Conservation (phyloP, 1,140 invertebrate species). For the Leptoteleia sp. region DNA sequence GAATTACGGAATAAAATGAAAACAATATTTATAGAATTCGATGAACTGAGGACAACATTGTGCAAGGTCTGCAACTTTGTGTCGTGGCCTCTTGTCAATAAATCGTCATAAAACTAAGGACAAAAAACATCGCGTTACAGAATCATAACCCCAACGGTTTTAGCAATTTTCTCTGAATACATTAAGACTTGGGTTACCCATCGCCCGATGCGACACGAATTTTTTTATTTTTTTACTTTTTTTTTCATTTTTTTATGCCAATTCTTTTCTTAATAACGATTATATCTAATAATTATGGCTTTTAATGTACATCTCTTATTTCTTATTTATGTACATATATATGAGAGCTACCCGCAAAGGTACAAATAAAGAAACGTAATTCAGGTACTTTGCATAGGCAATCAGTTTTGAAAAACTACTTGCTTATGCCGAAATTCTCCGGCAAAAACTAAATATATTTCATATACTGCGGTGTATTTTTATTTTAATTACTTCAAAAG, state of each 20-base stretch:
- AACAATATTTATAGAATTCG: slow-evolving; percentile 37
- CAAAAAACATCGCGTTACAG: slow-evolving; percentile 25
- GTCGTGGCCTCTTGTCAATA: slow-evolving; percentile 30
- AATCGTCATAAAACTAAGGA: slow-evolving; percentile 30
- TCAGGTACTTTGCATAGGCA: slow-evolving; percentile 5
- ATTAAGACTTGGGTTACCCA: slow-evolving; percentile 36
- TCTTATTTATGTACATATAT: slow-evolving; percentile 17
- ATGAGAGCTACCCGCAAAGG: slow-evolving; percentile 2
- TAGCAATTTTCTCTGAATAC: slow-evolving; percentile 49
- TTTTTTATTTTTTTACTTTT: slow-evolving; percentile 6
- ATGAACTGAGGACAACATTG: slow-evolving; percentile 28
- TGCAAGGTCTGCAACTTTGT: slow-evolving; percentile 52
- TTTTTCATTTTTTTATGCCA: slow-evolving; percentile 11
- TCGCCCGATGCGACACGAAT: slow-evolving; percentile 32
- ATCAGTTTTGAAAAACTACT: slow-evolving; percentile 20
- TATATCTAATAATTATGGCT: slow-evolving; percentile 38
- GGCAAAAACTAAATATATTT: too few relatives aligned
- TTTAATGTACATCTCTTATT: slow-evolving; percentile 24
- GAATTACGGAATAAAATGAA: slow-evolving; percentile 2
- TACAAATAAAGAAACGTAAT: slow-evolving; percentile 1
- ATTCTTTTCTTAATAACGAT: slow-evolving; percentile 21
- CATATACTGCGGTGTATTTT: too few relatives aligned
- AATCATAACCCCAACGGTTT: slow-evolving; percentile 42
- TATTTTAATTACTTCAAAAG: too few relatives aligned
- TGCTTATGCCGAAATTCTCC: slow-evolving; percentile 1